Base-by-base conservation (phyloP, 2,797 vertebrate genomes). In the Mormyrops boulengeri region DNA sequence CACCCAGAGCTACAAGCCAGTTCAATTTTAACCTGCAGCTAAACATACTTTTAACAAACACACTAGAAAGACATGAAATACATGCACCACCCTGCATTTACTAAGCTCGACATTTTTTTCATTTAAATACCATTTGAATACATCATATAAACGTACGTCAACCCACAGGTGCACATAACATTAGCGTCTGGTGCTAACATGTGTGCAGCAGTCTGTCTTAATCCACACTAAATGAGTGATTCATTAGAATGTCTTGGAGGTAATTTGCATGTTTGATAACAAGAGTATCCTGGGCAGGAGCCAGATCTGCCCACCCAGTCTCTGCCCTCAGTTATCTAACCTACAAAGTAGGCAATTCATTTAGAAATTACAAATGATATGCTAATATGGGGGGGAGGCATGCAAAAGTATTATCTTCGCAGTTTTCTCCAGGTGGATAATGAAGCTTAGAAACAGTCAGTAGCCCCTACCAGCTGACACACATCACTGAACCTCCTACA, bases 221-320 rank as follows among this genome's bases (percentile, higher is more conserved):
- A 62, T 88, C 89, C 88, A 34, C 66, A 44, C 87, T 88, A 93
- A 91, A 93, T 91, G 89, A 89, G 30, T 5, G 47, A 3, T 90
- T 92, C 91, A 92, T 94, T 93, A 94, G 91, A 19, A 14, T 91
- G 90, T 69, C 91, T 47, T 90, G 60, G 86, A 89, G 30, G 91
- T 85, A 90, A 90, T 92, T 90, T 91, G 47, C 90, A 87, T 92
- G 92, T 62, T 87, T 90, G 92, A 92, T 90, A 92, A 91, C 77
- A 90, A 66, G 47, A 17, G 69, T 73, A 90, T 91, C 91, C 85
- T 88, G 41, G 69, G 73, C 53, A 53, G 11, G 47, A 30, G 55
- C 38, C 88, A 92, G 90, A 92, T 89, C 50, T 2, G 19, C 69
- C 30, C 38, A n/a, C 77, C 30, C 77, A 41, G 26, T 7, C 38